Percentiles rank a stretch among this genome's conserved stretches.
These are phyloP conservation scores for Centropus unirufus DNA, from an alignment of 2,113 vertebrate species.

Conservation along the genomic window DNA sequence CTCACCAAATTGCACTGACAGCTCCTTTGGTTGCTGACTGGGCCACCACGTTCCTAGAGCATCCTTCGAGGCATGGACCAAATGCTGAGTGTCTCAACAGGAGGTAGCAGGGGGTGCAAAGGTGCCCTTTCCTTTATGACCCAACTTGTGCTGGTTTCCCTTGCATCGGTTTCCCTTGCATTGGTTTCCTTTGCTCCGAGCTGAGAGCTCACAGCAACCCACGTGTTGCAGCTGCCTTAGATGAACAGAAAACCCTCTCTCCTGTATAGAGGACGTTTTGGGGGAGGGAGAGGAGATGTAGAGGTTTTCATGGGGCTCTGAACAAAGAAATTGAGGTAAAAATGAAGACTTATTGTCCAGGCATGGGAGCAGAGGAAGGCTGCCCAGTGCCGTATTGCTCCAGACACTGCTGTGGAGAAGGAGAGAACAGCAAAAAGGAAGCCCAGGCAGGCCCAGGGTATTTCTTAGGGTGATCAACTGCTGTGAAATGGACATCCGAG, in stretches of 20 bases:
- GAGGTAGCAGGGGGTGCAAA: background rate
- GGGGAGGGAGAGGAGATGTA: too few relatives aligned
- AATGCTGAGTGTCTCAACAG: accelerated
- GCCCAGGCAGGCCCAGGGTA: background rate
- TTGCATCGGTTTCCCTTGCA: background rate
- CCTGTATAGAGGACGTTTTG: background rate
- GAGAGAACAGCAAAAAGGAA: background rate
- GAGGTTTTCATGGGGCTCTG: background rate
- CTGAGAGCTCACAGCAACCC: background rate
- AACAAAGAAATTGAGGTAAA: background rate
- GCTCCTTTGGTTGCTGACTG: background rate
- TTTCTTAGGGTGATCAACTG: background rate
- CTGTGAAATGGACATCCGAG: background rate
- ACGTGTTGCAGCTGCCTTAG: background rate
- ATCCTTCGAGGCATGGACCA: background rate
- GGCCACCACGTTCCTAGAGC: background rate
- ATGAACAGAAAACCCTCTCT: background rate
- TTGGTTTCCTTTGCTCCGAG: background rate
- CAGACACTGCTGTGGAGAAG: background rate
- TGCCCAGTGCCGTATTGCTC: background rate
- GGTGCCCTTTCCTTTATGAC: accelerated
- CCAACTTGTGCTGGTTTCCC: background rate
- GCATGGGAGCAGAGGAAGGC: background rate
- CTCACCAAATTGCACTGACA: background rate
- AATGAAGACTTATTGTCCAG: background rate